Conservation (phyloP, 1,140 invertebrate species). For the Drosophila asahinai region DNA sequence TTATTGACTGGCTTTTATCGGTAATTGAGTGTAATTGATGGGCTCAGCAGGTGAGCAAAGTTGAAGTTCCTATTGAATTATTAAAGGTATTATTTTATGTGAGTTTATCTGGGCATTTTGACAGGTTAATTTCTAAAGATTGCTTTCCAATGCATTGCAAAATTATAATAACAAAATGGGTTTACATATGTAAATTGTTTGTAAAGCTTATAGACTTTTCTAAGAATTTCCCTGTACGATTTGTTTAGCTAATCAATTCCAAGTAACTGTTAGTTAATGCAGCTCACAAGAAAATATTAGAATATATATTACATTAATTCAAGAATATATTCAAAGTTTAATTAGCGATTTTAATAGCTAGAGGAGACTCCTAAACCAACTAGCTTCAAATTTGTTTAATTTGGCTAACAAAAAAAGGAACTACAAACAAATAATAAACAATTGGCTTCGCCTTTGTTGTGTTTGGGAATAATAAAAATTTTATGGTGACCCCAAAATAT, state of each 20-base stretch:
- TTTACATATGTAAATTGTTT: not conserved
- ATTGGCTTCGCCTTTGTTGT: not conserved
- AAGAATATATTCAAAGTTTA: not conserved
- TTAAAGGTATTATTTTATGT: not conserved
- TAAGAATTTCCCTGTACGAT: constrained; percentile 1
- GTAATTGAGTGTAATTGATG: constrained; percentile 17
- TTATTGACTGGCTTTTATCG: constrained; percentile 6
- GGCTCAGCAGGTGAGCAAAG: constrained; percentile 1
- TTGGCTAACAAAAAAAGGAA: not conserved
- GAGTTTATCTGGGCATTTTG: not conserved
- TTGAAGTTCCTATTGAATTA: not conserved
- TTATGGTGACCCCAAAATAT: constrained; percentile 8
- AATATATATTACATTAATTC: not conserved
- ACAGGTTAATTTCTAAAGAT: not conserved
- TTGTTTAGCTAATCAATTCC: constrained; percentile 14
- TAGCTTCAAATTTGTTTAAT: not conserved
- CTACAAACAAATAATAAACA: constrained; percentile 4
- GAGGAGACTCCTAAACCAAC: not conserved
- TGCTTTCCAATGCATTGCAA: not conserved
- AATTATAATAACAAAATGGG: not conserved
- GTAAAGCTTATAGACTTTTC: not conserved
- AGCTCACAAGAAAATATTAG: not conserved
- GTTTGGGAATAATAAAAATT: not conserved
- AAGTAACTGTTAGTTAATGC: constrained; percentile 8
- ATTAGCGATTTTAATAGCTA: not conserved